Evolutionary conservation across 2,797 vertebrate genomes (phyloP).

Genomic region (Liasis olivaceus): DNA sequence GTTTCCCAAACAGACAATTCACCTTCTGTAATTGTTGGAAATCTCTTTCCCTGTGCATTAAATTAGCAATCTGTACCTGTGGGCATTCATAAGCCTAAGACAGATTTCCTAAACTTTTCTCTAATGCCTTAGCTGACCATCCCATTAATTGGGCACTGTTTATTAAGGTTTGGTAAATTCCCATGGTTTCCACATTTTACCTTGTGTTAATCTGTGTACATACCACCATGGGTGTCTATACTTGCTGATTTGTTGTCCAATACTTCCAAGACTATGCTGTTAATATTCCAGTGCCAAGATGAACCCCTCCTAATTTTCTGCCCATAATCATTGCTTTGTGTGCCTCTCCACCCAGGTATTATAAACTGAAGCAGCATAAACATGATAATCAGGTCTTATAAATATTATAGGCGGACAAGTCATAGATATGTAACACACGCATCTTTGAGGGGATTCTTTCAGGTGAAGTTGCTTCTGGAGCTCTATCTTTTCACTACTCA

Average conservation of each 20-base stretch:
- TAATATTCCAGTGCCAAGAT: no score
- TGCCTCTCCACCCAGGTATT: no score
- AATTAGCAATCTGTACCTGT: background rate
- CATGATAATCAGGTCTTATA: no score
- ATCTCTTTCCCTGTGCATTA: background rate
- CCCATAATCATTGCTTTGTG: no score
- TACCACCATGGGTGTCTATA: no score
- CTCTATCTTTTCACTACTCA: background rate
- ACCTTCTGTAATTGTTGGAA: background rate
- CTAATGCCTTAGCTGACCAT: background rate
- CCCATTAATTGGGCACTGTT: background rate
- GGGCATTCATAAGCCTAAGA: background rate
- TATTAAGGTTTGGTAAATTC: background rate
- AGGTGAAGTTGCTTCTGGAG: no score
- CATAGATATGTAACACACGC: no score
- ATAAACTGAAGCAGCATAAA: no score
- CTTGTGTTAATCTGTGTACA: background rate
- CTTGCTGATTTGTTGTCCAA: no score
- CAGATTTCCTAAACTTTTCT: background rate
- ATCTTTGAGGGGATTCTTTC: background rate
- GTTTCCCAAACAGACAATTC: background rate
- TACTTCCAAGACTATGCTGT: no score
- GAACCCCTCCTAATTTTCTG: no score
- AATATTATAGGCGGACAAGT: no score
- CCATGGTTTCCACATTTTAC: background rate